phyloP scores from a whole-genome alignment of 1,140 invertebrate species.

The Bombus waltoni region DNA sequence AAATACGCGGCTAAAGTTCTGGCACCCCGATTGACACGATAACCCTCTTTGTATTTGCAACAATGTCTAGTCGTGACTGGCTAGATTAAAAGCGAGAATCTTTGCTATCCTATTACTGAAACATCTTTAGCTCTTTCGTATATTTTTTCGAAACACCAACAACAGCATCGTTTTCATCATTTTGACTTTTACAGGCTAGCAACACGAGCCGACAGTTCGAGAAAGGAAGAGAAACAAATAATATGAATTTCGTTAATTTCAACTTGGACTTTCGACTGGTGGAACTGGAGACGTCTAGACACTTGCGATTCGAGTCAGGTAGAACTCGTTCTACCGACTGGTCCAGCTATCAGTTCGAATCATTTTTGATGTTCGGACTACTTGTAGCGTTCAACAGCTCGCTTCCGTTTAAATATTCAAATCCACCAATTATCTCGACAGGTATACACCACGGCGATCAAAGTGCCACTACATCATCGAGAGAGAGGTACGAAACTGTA shows the following conservation, averaged over 20 bases:
- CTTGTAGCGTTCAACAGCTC: neutral
- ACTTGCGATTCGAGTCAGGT: conserved; percentile 6
- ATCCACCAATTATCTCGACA: neutral
- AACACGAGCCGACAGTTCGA: too few species aligned
- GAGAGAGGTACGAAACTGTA: neutral
- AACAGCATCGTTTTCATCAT: neutral
- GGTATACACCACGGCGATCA: neutral
- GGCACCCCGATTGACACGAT: conserved; percentile 31
- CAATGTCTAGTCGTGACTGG: conserved; percentile 35
- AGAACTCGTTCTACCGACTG: conserved; percentile 19
- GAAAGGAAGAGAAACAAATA: neutral
- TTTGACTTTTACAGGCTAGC: neutral
- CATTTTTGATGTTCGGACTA: conserved; percentile 2
- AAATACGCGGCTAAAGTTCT: conserved; percentile 27
- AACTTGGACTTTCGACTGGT: conserved; percentile 5
- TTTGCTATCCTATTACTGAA: neutral
- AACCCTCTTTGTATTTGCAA: conserved; percentile 43
- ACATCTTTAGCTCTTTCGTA: too few species aligned
- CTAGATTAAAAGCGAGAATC: neutral
- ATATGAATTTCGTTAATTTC: neutral
- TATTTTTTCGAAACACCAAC: too few species aligned
- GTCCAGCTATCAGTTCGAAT: conserved; percentile 2
- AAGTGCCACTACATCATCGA: neutral
- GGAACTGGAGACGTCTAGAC: conserved; percentile 3
- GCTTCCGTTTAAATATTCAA: neutral